phyloP scores from a whole-genome alignment of 2,113 vertebrate genomes.

The Oncorhynchus keta region DNA sequence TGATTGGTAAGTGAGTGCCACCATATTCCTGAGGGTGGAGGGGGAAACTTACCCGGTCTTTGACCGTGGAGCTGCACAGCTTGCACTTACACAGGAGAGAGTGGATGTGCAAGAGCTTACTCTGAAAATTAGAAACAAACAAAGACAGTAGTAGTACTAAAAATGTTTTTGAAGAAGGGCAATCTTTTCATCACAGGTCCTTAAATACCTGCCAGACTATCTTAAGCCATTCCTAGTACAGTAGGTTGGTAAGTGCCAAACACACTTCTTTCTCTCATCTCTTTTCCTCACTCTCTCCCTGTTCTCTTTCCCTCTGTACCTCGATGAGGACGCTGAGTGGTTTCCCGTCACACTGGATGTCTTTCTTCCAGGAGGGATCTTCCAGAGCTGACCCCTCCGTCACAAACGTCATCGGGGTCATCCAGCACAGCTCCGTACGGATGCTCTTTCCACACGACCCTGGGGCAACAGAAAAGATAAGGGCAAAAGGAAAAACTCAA shows the following conservation, averaged over 20 bases:
- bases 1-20: background rate
- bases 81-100: slow-evolving; percentile 28
- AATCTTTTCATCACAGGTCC: no score
- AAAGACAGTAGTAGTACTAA: background rate
- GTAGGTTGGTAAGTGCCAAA: no score
- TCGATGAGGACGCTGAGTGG: slow-evolving; percentile 48
- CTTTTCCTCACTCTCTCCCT: background rate
- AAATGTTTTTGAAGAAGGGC: no score
- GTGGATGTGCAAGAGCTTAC: slow-evolving; percentile 30
- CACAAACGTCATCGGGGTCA: slow-evolving; percentile 63
- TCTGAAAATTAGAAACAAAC: slow-evolving; percentile 49
- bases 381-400: background rate
- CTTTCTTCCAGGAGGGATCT: slow-evolving; percentile 55
- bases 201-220: no score
- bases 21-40: background rate
- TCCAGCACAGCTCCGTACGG: slow-evolving; percentile 65
- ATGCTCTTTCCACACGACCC: slow-evolving; percentile 63
- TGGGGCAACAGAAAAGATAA: slow-evolving; percentile 26
- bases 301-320: slow-evolving; percentile 38
- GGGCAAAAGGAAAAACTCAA: background rate
- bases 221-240: no score
- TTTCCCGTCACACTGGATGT: slow-evolving; percentile 56
- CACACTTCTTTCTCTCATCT: background rate
- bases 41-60: slow-evolving; percentile 47
- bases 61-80: slow-evolving; percentile 1